These are phyloP conservation scores for Campoplex capitator DNA, from an alignment of 2,888 invertebrate genomes.

Conservation along the genomic window DNA sequence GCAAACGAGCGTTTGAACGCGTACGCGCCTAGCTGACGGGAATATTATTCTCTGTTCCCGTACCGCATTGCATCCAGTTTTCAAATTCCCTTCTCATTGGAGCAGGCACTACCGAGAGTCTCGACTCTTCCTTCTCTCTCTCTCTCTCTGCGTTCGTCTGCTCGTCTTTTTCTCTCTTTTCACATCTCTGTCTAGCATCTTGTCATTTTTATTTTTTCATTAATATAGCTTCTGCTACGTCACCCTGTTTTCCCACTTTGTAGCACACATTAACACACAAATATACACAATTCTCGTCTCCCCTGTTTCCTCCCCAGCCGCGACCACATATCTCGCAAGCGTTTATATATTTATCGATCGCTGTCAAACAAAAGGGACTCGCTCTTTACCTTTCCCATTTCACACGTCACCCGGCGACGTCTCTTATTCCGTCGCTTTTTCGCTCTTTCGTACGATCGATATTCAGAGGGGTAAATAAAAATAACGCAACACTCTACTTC, in stretches of 20 bases:
- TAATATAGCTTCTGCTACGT: not conserved
- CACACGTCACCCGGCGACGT: not conserved
- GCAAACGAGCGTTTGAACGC: constrained; percentile 32
- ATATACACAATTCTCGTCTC: not conserved
- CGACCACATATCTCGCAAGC: not conserved
- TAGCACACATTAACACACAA: not conserved
- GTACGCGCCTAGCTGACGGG: not conserved
- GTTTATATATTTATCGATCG: constrained; percentile 3
- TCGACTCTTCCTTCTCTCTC: constrained; percentile 4
- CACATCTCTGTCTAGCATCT: not conserved
- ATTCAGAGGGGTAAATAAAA: not conserved
- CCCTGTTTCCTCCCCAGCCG: not conserved
- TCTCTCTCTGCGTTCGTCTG: not conserved
- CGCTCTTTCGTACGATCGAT: not conserved
- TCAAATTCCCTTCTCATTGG: constrained; percentile 31
- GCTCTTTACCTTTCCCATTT: constrained; percentile 5
- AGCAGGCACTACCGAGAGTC: constrained; percentile 25
- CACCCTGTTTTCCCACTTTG: not conserved
- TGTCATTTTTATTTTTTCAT: not conserved
- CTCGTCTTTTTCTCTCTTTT: not conserved
- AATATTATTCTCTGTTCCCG: constrained; percentile 37
- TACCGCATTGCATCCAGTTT: not conserved
- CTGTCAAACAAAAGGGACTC: not conserved
- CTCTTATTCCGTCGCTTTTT: not conserved
- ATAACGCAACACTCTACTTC: too few species aligned